A percentile compares a stretch with the other conserved stretches of the same genome.
phyloP scores from a whole-genome alignment of 2,113 vertebrate genomes.

The Indicator maculatus region DNA sequence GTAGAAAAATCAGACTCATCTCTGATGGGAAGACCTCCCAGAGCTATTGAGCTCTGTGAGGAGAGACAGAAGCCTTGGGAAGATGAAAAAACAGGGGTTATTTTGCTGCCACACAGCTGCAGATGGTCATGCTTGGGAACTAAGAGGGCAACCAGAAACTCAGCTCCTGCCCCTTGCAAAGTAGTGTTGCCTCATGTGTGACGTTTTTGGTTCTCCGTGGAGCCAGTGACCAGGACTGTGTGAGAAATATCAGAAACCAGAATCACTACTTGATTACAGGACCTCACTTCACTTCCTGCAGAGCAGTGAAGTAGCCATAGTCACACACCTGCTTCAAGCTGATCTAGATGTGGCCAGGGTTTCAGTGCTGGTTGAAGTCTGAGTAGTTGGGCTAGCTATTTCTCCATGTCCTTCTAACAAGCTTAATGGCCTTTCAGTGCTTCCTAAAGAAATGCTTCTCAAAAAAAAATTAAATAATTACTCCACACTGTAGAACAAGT shows the following conservation, averaged over 20 bases:
- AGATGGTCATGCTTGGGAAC: not conserved
- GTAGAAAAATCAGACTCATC: not conserved
- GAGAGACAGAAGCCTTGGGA: not conserved
- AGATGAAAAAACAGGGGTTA: not conserved
- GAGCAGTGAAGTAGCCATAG: not conserved
- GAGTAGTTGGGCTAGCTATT: not conserved
- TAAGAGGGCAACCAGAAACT: not conserved
- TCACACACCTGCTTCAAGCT: not conserved
- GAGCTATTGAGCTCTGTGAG: not conserved
- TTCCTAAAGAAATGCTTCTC: not conserved
- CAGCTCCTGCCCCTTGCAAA: not conserved
- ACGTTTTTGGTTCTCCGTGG: not conserved
- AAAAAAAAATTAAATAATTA: not conserved
- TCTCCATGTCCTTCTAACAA: not conserved
- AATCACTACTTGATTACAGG: not conserved
- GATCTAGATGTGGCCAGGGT: not conserved
- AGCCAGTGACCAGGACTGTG: not conserved
- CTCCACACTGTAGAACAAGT: not conserved
- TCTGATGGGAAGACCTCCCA: not conserved
- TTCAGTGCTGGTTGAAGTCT: accelerated
- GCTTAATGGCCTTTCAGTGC: not conserved
- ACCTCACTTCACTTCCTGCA: not conserved
- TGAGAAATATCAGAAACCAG: not conserved
- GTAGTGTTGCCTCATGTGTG: not conserved
- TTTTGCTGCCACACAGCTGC: not conserved